These are phyloP conservation scores for Danio choprae DNA, from an alignment of 2,797 vertebrate species.

Conservation along the genomic window DNA sequence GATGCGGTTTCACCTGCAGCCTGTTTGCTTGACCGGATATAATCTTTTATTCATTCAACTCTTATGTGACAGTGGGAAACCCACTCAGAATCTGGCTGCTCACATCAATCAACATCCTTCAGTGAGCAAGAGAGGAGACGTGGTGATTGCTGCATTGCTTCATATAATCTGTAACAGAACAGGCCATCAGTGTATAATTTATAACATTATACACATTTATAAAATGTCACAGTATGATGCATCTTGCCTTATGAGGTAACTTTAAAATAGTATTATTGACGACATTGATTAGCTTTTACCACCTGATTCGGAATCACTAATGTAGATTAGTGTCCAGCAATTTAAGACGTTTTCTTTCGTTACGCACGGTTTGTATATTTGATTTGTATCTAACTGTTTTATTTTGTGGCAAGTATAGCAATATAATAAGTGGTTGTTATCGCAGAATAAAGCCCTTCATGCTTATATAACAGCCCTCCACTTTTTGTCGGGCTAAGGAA, in stretches of 20 bases:
- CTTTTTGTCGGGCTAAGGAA: no score
- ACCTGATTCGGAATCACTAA: not conserved
- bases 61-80: conserved; percentile 28
- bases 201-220: no score
- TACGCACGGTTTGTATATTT: no score
- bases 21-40: conserved; percentile 15
- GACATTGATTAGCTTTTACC: not conserved
- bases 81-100: conserved; percentile 11
- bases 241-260: not conserved
- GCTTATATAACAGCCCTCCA: no score
- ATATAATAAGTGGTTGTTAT: no score
- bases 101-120: conserved; percentile 30
- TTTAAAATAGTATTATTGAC: not conserved
- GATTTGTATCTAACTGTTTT: no score
- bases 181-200: not conserved
- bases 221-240: not conserved
- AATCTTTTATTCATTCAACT: conserved; percentile 36
- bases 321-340: no score
- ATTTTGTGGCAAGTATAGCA: no score
- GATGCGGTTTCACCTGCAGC: conserved; percentile 22
- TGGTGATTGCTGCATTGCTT: conserved; percentile 10
- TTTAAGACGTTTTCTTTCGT: no score
- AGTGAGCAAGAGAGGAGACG: conserved; percentile 8
- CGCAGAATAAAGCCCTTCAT: no score
- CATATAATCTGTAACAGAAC: not conserved